Evolutionary conservation across 1,140 invertebrate genomes (phyloP), one percentile per base, ranked within the genome.

Genomic region (Drosophila pseudoananassae): DNA sequence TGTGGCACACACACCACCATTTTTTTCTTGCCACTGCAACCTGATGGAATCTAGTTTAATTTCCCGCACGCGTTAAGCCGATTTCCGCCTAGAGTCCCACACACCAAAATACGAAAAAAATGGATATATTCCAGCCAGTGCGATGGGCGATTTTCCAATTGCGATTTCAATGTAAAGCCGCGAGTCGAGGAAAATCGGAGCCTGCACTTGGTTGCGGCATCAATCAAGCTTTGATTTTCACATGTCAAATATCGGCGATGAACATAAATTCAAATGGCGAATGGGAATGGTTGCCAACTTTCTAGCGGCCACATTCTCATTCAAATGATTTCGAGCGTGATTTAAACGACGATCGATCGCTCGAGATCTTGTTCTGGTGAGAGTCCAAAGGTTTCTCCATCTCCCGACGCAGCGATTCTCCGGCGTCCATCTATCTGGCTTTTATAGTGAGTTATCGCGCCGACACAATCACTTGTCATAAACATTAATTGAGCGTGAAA

Each of bases 401-500:
- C 49, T 20, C 50, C 25, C n/a, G n/a, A n/a, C n/a, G n/a, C n/a
- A n/a, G n/a, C 12, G 15, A 23, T 20, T 15, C 58, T 5, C 36
- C 47, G 23, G 29, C 31, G 3, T 29, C 25, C 23, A 15, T 36
- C 50, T 17, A 17, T 52, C 50, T 23, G 50, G 12, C 14, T 36
- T 55, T 69, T 68, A 15, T 63, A 56, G 66, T 78, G 79, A 82
- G 79, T 83, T 82, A 83, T 83, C 79, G 79, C 69, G 58, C 75
- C 79, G 79, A 83, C 81, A 84, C 80, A 85, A 85, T 76, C 81
- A 84, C 80, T 84, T 84, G 76, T 84, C 80, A 80, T 84, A 85
- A 84, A 85, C 80, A 84, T 84, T 79, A 84, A 84, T 84, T 84
- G 80, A 85, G 80, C 80, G 80, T 80, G 80, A 84, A 84, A 84